Evolutionary conservation across 2,113 vertebrate genomes (phyloP).

Genomic region (Osmerus mordax): DNA sequence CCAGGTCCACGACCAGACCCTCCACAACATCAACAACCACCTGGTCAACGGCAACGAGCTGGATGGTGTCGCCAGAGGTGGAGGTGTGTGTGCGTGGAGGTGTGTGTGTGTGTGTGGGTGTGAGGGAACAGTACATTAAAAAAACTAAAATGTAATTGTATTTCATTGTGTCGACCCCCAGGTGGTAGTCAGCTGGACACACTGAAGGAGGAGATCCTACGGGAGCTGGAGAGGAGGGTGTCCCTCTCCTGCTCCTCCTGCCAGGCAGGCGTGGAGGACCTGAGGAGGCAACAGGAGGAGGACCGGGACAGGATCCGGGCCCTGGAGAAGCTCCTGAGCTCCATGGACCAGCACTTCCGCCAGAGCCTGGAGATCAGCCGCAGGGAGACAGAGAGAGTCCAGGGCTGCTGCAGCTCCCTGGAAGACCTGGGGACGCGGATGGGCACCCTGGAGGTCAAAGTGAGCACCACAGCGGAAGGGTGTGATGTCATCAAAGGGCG

Average conservation of each 20-base stretch:
- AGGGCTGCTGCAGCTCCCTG: constrained; percentile 69
- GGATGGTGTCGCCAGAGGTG: constrained; percentile 37
- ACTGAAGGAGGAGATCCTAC: constrained; percentile 70
- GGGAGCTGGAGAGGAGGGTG: constrained; percentile 78
- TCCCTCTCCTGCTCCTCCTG: constrained; percentile 81
- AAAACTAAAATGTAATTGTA: background rate
- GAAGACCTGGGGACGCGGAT: constrained; percentile 64
- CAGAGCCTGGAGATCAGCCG: constrained; percentile 70
- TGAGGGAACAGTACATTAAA: too few species aligned
- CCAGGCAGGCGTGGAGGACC: constrained; percentile 75
- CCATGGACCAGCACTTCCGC: constrained; percentile 77
- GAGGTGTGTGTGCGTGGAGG: constrained; percentile 22
- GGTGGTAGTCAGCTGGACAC: constrained; percentile 40
- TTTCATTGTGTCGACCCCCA: too few species aligned
- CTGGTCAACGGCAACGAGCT: constrained; percentile 62
- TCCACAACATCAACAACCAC: constrained; percentile 77
- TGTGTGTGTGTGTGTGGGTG: background rate
- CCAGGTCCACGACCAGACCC: constrained; percentile 78
- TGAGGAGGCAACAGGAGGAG: constrained; percentile 78
- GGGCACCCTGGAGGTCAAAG: constrained; percentile 65
- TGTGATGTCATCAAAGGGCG: constrained; percentile 69
- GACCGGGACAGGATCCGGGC: constrained; percentile 78
- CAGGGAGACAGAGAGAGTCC: constrained; percentile 57
- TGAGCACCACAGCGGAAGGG: constrained; percentile 66
- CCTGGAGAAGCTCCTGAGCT: constrained; percentile 80